These are phyloP conservation scores for Glyphotaelius pellucidus DNA, from an alignment of 2,888 invertebrate species.

Conservation along the genomic window DNA sequence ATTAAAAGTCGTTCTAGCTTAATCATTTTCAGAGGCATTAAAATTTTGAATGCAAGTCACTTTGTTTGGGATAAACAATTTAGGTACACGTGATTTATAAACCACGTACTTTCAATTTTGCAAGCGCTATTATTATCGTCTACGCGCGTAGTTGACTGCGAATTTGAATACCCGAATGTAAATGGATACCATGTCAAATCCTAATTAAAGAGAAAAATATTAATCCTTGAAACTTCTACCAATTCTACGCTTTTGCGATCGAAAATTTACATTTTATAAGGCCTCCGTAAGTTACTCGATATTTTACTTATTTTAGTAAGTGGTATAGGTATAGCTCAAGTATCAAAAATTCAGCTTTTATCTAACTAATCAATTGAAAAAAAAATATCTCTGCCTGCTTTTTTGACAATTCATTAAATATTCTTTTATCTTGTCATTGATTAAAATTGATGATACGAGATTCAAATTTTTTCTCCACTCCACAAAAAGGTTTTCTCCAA, in stretches of 20 bases:
- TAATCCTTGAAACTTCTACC: neutral
- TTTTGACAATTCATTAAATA: too few species aligned
- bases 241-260: neutral
- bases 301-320: neutral
- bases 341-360: neutral
- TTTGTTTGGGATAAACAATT: constrained; percentile 58
- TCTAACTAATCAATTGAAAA: too few species aligned
- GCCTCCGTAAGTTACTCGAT: neutral
- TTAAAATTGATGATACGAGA: too few species aligned
- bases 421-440: too few species aligned
- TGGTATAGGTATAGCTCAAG: neutral
- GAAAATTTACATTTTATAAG: neutral
- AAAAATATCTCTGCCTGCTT: neutral
- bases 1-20: constrained; percentile 57
- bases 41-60: constrained; percentile 47
- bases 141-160: constrained; percentile 11
- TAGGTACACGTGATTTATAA: constrained; percentile 31
- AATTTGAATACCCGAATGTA: neutral
- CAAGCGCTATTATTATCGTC: constrained; percentile 51
- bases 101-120: constrained; percentile 48
- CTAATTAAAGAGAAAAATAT: neutral
- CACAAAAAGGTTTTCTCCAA: too few species aligned
- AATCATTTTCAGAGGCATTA: constrained; percentile 59
- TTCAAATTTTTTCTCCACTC: too few species aligned
- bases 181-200: neutral